Evolutionary conservation across 2,113 vertebrate species (phyloP), one percentile per base, ranked within the genome.

Genomic region (Neolamprologus tretocephalus): DNA sequence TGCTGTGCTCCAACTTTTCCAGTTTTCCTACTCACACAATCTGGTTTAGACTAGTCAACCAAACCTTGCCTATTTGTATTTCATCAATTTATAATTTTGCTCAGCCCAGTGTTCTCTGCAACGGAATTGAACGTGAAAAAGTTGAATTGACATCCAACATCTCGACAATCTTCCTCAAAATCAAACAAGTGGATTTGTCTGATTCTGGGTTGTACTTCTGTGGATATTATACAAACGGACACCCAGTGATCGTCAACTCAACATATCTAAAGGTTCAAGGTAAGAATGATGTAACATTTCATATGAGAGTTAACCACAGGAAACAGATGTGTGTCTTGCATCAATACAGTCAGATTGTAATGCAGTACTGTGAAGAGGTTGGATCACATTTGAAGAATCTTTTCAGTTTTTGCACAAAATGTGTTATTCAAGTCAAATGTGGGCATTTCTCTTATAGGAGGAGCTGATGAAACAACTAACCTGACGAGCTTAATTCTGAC

Each of bases 391-490:
- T 11, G 2, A 45, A 47, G 21, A 47, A 5, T 73, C 40, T 5
- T 71, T 71, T 73, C 13, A 26, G 9, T 17, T 73, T 73, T 28
- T 7, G 14, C 21, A 26, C 40, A 73, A 45, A 73, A 26, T 73
- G 21, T 73, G 1, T 73, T 0, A 7, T 75, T 45, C 14, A 17
- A 45, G 37, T 10, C 21, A 73, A 45, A 73, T 26, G 40, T 45
- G 21, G 13, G 21, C 13, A 7, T 45, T 23, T 73, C 9, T 45
- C 1, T 0, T 47, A 0, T 47, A 73, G 68, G 14, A 7, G 40
- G 23, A 28, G 40, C 14, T 47, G 68, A 45, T 45, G 68, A 73
- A 73, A 73, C 40, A 28, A 26, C 40, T 10, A 73, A 47, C 71
- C 23, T 75, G 42, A 75, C 3, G 3, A 75, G 37, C 6, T 19